A percentile compares a stretch with the other conserved stretches of the same genome.
phyloP scores from a whole-genome alignment of 2,113 vertebrate species.

The Callaeas wilsoni region DNA sequence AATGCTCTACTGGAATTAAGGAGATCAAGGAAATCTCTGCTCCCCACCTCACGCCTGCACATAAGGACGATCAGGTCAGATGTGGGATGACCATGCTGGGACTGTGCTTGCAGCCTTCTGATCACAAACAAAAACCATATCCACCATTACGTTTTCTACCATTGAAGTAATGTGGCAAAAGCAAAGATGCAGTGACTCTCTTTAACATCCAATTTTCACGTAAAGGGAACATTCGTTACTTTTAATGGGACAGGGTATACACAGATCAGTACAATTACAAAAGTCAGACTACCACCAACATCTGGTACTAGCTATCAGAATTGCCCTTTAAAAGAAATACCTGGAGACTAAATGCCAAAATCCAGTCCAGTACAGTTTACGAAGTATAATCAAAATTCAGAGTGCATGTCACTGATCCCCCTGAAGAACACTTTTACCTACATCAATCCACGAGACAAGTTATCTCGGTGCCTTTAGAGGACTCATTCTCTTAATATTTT shows the following conservation, averaged over 20 bases:
- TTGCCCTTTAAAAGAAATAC: background rate
- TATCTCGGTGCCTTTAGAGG: background rate
- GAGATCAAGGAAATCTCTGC: background rate
- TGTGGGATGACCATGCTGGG: background rate
- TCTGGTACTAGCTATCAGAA: background rate
- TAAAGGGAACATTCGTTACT: background rate
- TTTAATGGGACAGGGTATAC: fast-evolving
- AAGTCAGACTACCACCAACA: background rate
- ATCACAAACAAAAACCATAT: background rate
- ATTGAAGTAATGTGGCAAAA: background rate
- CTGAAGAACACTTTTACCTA: background rate
- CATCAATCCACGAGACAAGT: background rate
- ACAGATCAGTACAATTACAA: background rate
- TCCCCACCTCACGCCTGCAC: fast-evolving
- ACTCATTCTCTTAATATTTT: background rate
- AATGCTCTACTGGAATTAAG: background rate
- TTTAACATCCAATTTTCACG: background rate
- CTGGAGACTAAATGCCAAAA: background rate
- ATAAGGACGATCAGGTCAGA: background rate
- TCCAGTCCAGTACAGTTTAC: background rate
- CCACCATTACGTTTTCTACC: background rate
- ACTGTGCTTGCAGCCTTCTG: background rate
- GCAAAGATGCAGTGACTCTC: background rate
- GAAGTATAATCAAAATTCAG: background rate
- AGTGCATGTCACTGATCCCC: background rate